Evolutionary conservation across 2,888 invertebrate species (phyloP), one percentile per base, ranked within the genome.

Genomic region (Chrysolina americana): DNA sequence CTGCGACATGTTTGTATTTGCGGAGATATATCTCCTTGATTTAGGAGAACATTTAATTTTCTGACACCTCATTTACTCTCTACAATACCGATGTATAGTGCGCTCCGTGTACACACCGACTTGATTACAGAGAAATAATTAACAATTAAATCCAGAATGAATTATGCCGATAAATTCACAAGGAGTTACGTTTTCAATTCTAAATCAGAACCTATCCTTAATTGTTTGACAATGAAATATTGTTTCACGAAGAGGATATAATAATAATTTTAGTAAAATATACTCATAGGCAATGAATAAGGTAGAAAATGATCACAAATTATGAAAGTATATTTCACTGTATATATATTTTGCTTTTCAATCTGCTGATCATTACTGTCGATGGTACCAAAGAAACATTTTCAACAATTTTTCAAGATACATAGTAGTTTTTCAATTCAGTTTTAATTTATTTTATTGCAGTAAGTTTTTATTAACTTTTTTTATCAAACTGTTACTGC

Each of bases 61-160:
- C 68, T 72, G 78, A 78, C 79, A 79, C 77, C 75, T 74, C 78
- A 79, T 78, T 79, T 79, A 77, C 76, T 71, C 68, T 68, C 65
- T 71, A 74, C 76, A 74, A 77, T 78, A 53, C 68, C 17, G 68
- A 69, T 64, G 23, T 63, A 71, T 41, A 50, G 74, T 59, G 41
- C 13, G 65, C 23, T 36, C 68, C 71, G 63, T 68, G 68, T 56
- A 62, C 59, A 70, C 65, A 74, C 71, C 70, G 59, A 59, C 59
- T 59, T 59, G 15, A 74, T 74, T 76, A 47, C 70, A 63, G 65
- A 68, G 75, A 75, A 77, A 73, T 77, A 77, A 77, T 77, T 70
- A 77, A 69, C 73, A 70, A 74, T 76, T 76, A 59, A 69, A 59
- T 59, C 59, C 28, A n/a, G 28, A 59, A 59, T 59, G 17, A 59